phyloP scores from a whole-genome alignment of 2,113 vertebrate genomes.

The Lanius ludovicianus region DNA sequence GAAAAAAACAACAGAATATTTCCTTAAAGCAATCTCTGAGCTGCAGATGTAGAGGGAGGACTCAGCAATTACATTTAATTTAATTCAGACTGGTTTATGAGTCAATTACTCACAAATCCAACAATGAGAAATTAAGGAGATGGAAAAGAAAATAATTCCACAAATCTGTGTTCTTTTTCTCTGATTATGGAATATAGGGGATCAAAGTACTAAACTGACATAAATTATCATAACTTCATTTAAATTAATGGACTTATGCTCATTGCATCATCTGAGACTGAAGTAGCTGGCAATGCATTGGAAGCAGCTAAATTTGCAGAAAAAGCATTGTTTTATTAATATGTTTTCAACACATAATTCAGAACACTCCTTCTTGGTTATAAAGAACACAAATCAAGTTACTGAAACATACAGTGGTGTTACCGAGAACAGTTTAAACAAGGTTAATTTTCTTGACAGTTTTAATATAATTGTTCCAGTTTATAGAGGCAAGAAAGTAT shows the following conservation, averaged over 20 bases:
- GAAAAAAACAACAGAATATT: neutral
- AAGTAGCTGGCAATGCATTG: neutral
- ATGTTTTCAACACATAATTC: neutral
- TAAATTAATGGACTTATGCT: neutral
- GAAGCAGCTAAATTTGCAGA: neutral
- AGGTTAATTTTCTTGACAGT: neutral
- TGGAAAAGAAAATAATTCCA: neutral
- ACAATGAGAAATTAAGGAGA: neutral
- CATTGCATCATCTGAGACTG: neutral
- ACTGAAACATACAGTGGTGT: neutral
- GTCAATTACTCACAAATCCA: neutral
- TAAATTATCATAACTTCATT: neutral
- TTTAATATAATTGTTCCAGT: neutral
- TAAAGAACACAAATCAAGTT: neutral
- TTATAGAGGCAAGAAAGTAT: neutral
- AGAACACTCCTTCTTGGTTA: neutral
- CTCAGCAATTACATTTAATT: neutral
- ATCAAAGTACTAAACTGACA: neutral
- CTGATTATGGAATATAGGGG: neutral
- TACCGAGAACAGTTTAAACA: neutral
- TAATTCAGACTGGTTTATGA: neutral
- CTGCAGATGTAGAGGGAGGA: neutral
- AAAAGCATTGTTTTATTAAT: neutral
- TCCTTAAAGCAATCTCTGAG: neutral
- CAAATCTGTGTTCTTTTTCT: neutral